Evolutionary conservation across 2,888 invertebrate genomes (phyloP), one percentile per base, ranked within the genome.

Genomic region (Leptinotarsa rubiginosa): DNA sequence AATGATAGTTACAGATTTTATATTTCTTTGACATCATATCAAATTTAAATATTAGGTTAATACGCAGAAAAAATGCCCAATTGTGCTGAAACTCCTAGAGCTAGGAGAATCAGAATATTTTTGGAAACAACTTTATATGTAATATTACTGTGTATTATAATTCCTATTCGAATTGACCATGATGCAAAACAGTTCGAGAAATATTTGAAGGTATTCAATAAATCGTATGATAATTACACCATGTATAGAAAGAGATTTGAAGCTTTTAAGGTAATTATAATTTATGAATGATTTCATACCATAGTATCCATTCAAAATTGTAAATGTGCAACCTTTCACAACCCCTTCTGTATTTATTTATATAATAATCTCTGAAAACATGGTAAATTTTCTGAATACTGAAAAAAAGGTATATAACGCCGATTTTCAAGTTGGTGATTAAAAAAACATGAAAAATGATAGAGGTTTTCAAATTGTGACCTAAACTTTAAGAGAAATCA

Each of bases 161-260:
- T 90, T 78, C 90, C 90, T 10, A 86, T 90, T 66, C 85, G 85
- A 80, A 83, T 88, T n/a, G 82, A 84, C 54, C 85, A 86, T 3
- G 82, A 72, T 72, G 81, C 85, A n/a, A 81, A 82, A 65, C 80
- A 88, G 41, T 91, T 91, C 83, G 80, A 88, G 74, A 84, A 85
- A 69, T 92, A 90, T 79, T 85, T 91, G 18, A 75, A 81, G 16
- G 85, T 85, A 62, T 91, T 88, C 78, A 90, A 91, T 76, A 91
- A 90, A 85, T 86, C 88, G 13, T 92, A 92, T 80, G 79, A 78
- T 49, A 82, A 87, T 79, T 82, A 87, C 74, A 85, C 87, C 1
- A 80, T 80, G 7, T 89, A 85, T 68, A 76, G 81, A 49, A 72
- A 77, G 25, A 81, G 82, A 74, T 79, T 85, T 49, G 66, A 81